phyloP scores from a whole-genome alignment of 2,113 vertebrate genomes.

The Typhlomys cinereus region DNA sequence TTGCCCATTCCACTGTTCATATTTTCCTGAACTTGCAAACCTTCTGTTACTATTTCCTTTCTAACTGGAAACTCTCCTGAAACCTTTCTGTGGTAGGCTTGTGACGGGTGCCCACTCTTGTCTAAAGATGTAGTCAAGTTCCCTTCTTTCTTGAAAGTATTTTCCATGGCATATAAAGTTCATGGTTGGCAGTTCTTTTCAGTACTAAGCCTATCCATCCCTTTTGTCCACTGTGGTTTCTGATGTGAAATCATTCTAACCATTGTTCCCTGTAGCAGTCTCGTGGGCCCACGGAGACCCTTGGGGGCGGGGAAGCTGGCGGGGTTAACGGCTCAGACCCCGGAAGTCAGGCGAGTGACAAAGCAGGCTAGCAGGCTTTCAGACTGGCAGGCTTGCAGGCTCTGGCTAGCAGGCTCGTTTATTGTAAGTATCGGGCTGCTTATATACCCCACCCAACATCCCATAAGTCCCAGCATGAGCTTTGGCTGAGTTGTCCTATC shows the following conservation, averaged over 20 bases:
- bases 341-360: no score
- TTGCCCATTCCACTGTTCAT: neutral
- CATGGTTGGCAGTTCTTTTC: neutral
- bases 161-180: neutral
- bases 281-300: no score
- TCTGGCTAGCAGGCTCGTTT: no score
- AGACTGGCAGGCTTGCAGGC: no score
- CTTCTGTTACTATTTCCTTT: neutral
- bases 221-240: neutral
- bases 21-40: neutral
- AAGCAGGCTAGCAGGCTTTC: no score
- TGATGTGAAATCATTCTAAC: neutral
- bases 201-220: neutral
- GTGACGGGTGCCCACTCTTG: neutral
- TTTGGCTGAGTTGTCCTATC: no score
- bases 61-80: neutral
- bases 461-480: no score
- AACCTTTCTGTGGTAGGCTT: neutral
- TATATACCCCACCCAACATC: no score
- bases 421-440: no score
- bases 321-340: no score
- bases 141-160: neutral
- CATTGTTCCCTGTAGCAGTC: no score
- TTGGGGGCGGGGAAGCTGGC: no score
- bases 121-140: neutral